phyloP scores from a whole-genome alignment of 1,140 invertebrate genomes.

The Maniola jurtina region DNA sequence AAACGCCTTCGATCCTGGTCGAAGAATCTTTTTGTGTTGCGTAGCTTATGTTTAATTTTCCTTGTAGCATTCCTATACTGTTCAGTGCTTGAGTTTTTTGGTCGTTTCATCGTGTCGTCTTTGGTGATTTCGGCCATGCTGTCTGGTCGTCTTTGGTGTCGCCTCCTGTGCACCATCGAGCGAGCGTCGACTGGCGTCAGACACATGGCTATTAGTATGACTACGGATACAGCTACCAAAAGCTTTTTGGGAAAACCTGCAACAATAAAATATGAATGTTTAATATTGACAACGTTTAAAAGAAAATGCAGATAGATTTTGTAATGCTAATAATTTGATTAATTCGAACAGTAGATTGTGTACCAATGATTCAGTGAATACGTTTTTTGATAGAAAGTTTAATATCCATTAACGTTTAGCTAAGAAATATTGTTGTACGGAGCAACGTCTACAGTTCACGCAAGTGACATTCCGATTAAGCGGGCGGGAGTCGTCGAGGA shows the following conservation, averaged over 20 bases:
- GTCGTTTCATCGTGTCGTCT: constrained; percentile 46
- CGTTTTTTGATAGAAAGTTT: not conserved
- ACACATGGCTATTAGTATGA: constrained; percentile 65
- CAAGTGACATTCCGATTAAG: constrained; percentile 33
- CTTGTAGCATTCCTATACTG: constrained; percentile 56
- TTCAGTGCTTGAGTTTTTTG: constrained; percentile 49
- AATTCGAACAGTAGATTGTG: not conserved
- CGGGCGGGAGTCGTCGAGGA: constrained; percentile 35
- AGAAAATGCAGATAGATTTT: not conserved
- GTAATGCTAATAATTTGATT: not conserved
- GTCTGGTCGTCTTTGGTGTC: constrained; percentile 53
- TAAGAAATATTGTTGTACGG: constrained; percentile 4
- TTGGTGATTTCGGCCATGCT: constrained; percentile 49
- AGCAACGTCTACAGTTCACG: constrained; percentile 20
- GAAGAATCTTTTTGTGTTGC: constrained; percentile 61
- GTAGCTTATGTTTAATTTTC: constrained; percentile 61
- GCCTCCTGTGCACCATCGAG: constrained; percentile 48
- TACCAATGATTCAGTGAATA: constrained; percentile 2
- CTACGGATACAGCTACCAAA: constrained; percentile 66
- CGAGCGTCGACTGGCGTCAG: constrained; percentile 54
- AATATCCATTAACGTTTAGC: not conserved
- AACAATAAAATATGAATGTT: constrained; percentile 47
- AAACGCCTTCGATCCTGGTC: constrained; percentile 51
- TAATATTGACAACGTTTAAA: constrained; percentile 1
- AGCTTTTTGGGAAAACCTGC: constrained; percentile 75